Conservation (phyloP, 2,113 vertebrate genomes). For the Alexandromys fortis region DNA sequence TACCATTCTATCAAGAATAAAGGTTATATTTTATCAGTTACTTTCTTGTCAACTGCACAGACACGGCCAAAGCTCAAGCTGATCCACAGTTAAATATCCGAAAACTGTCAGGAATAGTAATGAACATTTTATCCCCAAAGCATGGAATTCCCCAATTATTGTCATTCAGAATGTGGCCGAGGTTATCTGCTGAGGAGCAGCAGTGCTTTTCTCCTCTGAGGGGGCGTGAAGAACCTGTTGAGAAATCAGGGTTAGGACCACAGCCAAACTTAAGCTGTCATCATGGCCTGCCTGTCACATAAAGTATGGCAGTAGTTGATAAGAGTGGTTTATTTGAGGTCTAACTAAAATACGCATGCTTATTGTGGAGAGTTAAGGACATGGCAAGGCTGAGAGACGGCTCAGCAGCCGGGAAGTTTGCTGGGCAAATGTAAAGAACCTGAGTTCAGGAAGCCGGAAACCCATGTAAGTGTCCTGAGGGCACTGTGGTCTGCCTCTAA, state of each 20-base stretch:
- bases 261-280: not conserved
- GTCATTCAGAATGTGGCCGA: not conserved
- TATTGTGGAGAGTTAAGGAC: not conserved
- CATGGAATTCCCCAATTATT: not conserved
- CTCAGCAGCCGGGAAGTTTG: not conserved
- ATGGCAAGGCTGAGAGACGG: not conserved
- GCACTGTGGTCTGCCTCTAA: not conserved
- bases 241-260: not conserved
- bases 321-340: not conserved
- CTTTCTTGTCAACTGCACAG: not conserved
- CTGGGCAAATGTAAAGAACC: not conserved
- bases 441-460: not conserved
- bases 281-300: not conserved
- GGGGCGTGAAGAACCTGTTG: not conserved
- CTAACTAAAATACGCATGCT: not conserved
- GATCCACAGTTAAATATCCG: not conserved
- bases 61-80: not conserved
- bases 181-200: not conserved
- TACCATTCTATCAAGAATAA: slow-evolving; percentile 4
- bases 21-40: slow-evolving; percentile 1
- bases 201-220: not conserved
- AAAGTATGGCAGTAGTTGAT: slow-evolving; percentile 3
- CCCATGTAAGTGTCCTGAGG: not conserved
- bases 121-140: not conserved
- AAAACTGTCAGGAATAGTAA: not conserved